Conservation (phyloP, 2,113 vertebrate species). For the Alaudala cheleensis region DNA sequence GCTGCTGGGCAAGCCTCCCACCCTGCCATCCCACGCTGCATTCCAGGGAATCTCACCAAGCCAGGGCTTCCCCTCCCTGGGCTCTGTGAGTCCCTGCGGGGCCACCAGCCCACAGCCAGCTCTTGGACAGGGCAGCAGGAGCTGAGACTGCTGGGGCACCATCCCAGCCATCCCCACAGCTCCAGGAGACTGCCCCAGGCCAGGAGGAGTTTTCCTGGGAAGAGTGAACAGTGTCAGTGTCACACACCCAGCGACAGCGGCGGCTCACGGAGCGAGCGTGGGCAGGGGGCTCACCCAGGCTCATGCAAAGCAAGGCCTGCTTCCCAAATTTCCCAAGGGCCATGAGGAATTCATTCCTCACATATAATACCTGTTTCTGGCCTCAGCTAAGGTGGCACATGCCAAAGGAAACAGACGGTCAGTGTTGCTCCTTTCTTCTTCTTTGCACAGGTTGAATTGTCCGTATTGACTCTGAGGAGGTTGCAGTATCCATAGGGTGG, state of each 20-base stretch:
- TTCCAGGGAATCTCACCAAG: background rate
- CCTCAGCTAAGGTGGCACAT: background rate
- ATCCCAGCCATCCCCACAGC: background rate
- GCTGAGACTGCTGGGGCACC: background rate
- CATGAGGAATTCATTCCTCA: background rate
- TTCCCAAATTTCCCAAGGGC: background rate
- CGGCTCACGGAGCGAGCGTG: fast-evolving
- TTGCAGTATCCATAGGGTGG: background rate
- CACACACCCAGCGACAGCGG: fast-evolving
- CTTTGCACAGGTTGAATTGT: background rate
- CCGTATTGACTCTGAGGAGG: fast-evolving
- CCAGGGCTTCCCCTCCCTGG: background rate
- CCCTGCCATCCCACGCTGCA: fast-evolving
- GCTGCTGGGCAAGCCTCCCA: background rate
- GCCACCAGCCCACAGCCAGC: background rate
- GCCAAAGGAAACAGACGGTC: background rate
- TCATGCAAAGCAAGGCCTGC: background rate
- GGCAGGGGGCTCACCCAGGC: background rate
- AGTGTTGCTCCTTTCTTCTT: background rate
- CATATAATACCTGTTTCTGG: background rate
- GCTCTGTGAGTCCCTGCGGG: fast-evolving
- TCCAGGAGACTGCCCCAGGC: background rate
- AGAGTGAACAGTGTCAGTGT: background rate
- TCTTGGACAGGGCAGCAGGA: background rate
- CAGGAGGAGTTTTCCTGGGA: background rate